Conservation (phyloP, 2,113 vertebrate species). For the Murina feae region DNA sequence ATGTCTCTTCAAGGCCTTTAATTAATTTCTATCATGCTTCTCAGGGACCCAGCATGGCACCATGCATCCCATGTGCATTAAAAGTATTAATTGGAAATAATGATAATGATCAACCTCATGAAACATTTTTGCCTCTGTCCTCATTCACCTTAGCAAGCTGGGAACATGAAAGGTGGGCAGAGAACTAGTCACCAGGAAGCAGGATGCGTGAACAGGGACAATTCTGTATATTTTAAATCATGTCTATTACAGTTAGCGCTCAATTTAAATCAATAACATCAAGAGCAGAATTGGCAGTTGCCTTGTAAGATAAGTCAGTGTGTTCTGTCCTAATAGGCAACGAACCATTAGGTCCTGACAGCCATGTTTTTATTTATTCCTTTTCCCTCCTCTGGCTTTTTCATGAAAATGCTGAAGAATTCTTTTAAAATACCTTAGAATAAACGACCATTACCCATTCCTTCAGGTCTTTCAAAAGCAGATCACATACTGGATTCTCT, state of each 20-base stretch:
- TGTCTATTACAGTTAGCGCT: slow-evolving; percentile 35
- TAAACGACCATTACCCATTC: not conserved
- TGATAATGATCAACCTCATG: slow-evolving; percentile 62
- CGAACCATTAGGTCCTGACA: not conserved
- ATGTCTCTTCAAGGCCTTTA: slow-evolving; percentile 40
- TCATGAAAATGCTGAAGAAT: not conserved
- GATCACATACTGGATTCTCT: not conserved
- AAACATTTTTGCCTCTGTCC: slow-evolving; percentile 56
- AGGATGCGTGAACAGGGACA: slow-evolving; percentile 62
- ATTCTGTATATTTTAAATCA: slow-evolving; percentile 67
- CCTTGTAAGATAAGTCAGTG: not conserved
- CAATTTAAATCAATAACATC: slow-evolving; percentile 53
- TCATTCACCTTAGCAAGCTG: slow-evolving; percentile 68
- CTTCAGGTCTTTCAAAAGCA: not conserved
- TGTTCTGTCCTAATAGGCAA: not conserved
- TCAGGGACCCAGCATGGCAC: not conserved
- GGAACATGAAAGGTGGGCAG: slow-evolving; percentile 66
- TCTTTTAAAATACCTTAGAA: not conserved
- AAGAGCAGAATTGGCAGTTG: not conserved
- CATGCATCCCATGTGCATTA: not conserved
- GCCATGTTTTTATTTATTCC: slow-evolving; percentile 13
- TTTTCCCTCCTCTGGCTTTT: not conserved
- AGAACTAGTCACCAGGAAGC: slow-evolving; percentile 52
- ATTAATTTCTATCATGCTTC: slow-evolving; percentile 58
- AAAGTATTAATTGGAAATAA: slow-evolving; percentile 59